These are phyloP conservation scores for Brachionus angularis DNA, from an alignment of 1,140 invertebrate genomes.

Conservation along the genomic window DNA sequence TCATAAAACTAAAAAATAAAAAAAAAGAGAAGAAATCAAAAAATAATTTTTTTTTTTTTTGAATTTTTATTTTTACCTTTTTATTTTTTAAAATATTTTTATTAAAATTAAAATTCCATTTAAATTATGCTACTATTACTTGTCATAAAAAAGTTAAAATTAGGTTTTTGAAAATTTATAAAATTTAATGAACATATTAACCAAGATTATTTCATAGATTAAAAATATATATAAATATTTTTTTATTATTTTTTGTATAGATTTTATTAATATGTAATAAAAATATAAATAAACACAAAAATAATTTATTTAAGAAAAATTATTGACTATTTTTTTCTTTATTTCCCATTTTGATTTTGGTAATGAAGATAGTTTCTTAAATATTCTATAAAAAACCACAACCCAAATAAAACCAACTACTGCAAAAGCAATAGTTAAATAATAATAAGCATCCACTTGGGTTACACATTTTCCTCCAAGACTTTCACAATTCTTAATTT, in stretches of 20 bases:
- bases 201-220: no score
- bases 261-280: no score
- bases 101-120: not conserved
- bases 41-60: not conserved
- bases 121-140: not conserved
- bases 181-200: no score
- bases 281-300: no score
- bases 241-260: no score
- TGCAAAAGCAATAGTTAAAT: conserved; percentile 75
- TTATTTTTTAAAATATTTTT: no score
- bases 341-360: conserved; percentile 35
- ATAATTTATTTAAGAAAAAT: no score
- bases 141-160: not conserved
- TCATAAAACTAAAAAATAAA: not conserved
- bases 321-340: no score
- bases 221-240: no score
- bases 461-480: conserved; percentile 69
- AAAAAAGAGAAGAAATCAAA: not conserved
- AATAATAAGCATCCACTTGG: conserved; percentile 80
- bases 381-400: conserved; percentile 1
- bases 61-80: not conserved
- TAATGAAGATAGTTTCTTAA: not conserved
- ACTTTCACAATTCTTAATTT: conserved; percentile 62
- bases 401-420: conserved; percentile 76
- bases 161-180: no score